Base-by-base conservation (phyloP, 2,113 vertebrate genomes). In the Scatophagus argus region DNA sequence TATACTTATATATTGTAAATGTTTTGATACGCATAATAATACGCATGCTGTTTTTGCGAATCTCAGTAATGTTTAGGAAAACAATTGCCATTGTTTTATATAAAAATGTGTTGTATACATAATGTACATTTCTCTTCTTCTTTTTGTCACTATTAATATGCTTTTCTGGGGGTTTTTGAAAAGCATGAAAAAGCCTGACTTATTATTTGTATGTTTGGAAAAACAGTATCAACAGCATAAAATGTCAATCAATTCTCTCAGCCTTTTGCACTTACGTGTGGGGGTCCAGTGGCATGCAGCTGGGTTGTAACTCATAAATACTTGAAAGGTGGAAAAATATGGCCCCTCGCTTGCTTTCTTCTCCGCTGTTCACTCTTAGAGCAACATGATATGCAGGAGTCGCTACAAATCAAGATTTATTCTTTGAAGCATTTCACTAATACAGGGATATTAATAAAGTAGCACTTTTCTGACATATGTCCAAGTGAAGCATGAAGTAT, bases 1-100 rank as follows among this genome's bases (percentile, higher is more conserved):
- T 94, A 95, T 93, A 96, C 94, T 92, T 88, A 81, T 87, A 89
- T 94, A 95, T 85, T 91, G 90, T 92, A 95, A 94, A 94, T 88
- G 94, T 96, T 96, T 97, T 94, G 94, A 94, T n/a, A n/a, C n/a
- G n/a, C n/a, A n/a, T 96, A 95, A 95, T 87, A 90, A 95, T 93
- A 93, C 89, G 96, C 95, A 95, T 95, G 96, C 95, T 95, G 93
- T 95, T 95, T 52, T 94, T 92, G 84, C 77, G 82, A 85, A 85
- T 87, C 84, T 91, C 83, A 63, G 77, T 89, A 82, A 87, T 90
- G 89, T 91, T 88, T 89, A 82, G 91, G 36, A 75, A 72, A 66
- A 61, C 14, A 61, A 63, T 73, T 58, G 84, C 82, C 75, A 85
- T 92, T 87, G 86, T 89, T 92, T 94, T 91, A 86, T 89, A 92